A percentile compares a stretch with the other conserved stretches of the same genome.
Conservation (phyloP, 1,140 invertebrate species). For the Megalopta genalis region DNA sequence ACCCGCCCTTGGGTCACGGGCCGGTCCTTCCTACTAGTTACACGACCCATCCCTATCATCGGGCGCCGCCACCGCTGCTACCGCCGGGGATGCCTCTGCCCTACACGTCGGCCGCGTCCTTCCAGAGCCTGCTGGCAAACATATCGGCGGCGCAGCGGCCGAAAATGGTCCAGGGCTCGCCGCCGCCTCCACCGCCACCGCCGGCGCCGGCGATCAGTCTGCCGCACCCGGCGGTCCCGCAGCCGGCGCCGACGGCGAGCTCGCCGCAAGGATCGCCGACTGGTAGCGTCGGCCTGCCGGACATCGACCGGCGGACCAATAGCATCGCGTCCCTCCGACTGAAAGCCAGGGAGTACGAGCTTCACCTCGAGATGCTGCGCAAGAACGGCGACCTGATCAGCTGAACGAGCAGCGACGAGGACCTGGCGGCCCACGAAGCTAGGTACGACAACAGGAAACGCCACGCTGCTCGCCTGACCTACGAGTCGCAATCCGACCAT, state of each 20-base stretch:
- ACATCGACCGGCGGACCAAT: slow-evolving; percentile 90
- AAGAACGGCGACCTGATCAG: slow-evolving; percentile 91
- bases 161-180: slow-evolving; percentile 71
- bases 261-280: slow-evolving; percentile 75
- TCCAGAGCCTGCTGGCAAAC: slow-evolving; percentile 91
- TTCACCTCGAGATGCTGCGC: slow-evolving; percentile 90
- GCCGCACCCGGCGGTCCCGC: slow-evolving; percentile 76
- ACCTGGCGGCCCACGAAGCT: neutral
- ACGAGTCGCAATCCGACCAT: neutral
- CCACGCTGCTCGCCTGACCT: neutral
- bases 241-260: slow-evolving; percentile 67
- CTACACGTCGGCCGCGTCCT: slow-evolving; percentile 85
- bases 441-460: neutral
- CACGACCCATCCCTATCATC: slow-evolving; percentile 81
- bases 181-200: slow-evolving; percentile 81
- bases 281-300: slow-evolving; percentile 78
- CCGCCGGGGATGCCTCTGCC: slow-evolving; percentile 85
- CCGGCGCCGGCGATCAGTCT: slow-evolving; percentile 78
- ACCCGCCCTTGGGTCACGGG: slow-evolving; percentile 80
- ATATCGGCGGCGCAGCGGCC: slow-evolving; percentile 86
- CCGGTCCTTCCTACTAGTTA: slow-evolving; percentile 76
- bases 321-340: slow-evolving; percentile 94
- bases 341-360: slow-evolving; percentile 95
- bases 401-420: slow-evolving; percentile 72
- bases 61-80: slow-evolving; percentile 83